Evolutionary conservation across 2,888 invertebrate genomes (phyloP).

Genomic region (Leptothorax acervorum): DNA sequence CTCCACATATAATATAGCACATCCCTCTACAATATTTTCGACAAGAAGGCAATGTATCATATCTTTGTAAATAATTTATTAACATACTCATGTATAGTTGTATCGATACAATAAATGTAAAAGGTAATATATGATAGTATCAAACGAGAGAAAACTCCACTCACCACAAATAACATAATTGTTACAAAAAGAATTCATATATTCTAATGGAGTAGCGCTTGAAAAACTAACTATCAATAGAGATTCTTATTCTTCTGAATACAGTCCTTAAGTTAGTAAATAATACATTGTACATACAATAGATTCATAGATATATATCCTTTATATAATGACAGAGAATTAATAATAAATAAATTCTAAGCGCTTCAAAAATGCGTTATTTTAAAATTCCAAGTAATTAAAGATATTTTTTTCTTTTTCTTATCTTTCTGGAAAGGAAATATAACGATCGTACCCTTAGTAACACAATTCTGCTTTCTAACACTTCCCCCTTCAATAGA

Average conservation of each 20-base stretch:
- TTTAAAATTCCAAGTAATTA: slow-evolving; percentile 8
- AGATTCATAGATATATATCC: slow-evolving; percentile 10
- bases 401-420: slow-evolving; percentile 6
- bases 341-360: slow-evolving; percentile 29
- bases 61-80: slow-evolving; percentile 84
- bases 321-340: slow-evolving; percentile 14
- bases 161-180: slow-evolving; percentile 74
- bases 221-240: slow-evolving; percentile 49
- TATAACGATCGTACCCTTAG: background rate
- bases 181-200: slow-evolving; percentile 67
- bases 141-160: slow-evolving; percentile 68
- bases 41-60: slow-evolving; percentile 75
- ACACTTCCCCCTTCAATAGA: background rate
- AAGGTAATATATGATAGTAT: slow-evolving; percentile 72
- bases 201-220: slow-evolving; percentile 59
- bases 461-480: background rate
- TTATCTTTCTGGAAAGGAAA: background rate
- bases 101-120: slow-evolving; percentile 80
- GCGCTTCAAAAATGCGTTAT: background rate
- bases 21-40: slow-evolving; percentile 43
- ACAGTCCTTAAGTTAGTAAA: slow-evolving; percentile 20
- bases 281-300: slow-evolving; percentile 30
- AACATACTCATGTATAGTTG: slow-evolving; percentile 79
- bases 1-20: slow-evolving; percentile 22
- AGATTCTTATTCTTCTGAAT: slow-evolving; percentile 39